Evolutionary conservation across 1,140 invertebrate genomes (phyloP).

Genomic region (Thaumatotibia leucotreta): DNA sequence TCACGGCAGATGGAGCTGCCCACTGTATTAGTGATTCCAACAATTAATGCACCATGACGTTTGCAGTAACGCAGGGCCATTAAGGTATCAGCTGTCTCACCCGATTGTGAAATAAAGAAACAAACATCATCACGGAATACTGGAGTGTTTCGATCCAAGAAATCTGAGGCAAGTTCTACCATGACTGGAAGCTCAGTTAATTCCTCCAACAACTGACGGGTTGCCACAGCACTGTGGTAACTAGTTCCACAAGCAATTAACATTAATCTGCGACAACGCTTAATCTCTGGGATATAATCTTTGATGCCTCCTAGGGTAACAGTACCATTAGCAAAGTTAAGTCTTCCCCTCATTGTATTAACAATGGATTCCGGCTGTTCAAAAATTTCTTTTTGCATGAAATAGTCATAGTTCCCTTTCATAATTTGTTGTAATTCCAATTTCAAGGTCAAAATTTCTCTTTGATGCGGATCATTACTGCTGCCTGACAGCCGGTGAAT

Average conservation of each 20-base stretch:
- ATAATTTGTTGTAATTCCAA: conserved; percentile 99
- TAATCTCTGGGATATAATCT: conserved; percentile 98
- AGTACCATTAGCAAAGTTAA: conserved; percentile 95
- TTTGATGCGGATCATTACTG: conserved; percentile 86
- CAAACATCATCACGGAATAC: conserved; percentile 99
- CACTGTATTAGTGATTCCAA: conserved; percentile 99
- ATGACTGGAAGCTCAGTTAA: conserved; percentile 99
- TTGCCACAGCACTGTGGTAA: conserved; percentile 99
- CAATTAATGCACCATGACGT: conserved; percentile 95
- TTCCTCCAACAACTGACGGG: conserved; percentile 97
- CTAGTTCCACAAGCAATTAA: conserved; percentile 99
- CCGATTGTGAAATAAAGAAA: conserved; percentile 99
- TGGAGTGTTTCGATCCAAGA: conserved; percentile 97
- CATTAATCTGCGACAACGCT: conserved; percentile 96
- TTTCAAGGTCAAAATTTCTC: conserved; percentile 98
- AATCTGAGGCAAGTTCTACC: conserved; percentile 99
- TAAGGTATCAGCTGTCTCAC: conserved; percentile 98
- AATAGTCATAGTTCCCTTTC: conserved; percentile 99
- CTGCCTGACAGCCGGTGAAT: conserved; percentile 93
- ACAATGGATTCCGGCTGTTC: conserved; percentile 99
- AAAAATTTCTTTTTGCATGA: conserved; percentile 99
- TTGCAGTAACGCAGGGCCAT: conserved; percentile 98
- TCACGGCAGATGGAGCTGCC: conserved; percentile 99
- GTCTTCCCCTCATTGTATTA: conserved; percentile 99
- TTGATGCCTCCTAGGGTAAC: conserved; percentile 82